These are phyloP conservation scores for Pterobdella sp. DNA, from an alignment of 2,888 invertebrate genomes.

Conservation along the genomic window DNA sequence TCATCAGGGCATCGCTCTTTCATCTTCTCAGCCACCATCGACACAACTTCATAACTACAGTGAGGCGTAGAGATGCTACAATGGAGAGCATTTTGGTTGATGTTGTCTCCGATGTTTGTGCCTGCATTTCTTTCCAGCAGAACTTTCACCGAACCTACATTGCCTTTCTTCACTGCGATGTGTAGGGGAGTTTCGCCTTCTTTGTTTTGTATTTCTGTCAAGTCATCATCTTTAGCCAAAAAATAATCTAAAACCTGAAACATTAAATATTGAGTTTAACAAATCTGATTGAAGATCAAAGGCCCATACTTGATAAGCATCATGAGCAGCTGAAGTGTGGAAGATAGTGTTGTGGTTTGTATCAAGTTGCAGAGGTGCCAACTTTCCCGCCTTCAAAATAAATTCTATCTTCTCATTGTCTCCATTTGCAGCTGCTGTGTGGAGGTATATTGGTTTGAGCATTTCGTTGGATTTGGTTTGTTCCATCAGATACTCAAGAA, in stretches of 20 bases:
- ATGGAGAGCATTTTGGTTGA: conserved; percentile 28
- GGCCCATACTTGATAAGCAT: background rate
- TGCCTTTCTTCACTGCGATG: conserved; percentile 27
- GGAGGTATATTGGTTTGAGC: conserved; percentile 28
- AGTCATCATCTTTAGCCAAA: conserved; percentile 29
- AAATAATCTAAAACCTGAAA: conserved; percentile 25
- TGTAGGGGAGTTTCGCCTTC: conserved; percentile 32
- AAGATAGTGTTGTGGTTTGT: conserved; percentile 29
- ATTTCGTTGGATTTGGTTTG: conserved; percentile 19
- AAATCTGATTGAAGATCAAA: too few species aligned
- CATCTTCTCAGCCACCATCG: conserved; percentile 12
- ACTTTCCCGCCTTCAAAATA: conserved; percentile 9
- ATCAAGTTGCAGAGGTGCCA: conserved; percentile 20
- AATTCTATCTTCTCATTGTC: conserved; percentile 31
- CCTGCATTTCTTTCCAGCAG: conserved; percentile 25
- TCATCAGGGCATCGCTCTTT: conserved; percentile 1
- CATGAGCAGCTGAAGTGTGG: conserved; percentile 30
- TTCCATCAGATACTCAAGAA: conserved; percentile 31
- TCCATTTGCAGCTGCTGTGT: conserved; percentile 30
- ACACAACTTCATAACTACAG: conserved; percentile 9
- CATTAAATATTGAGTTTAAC: background rate
- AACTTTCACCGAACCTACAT: conserved; percentile 22
- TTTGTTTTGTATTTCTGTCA: conserved; percentile 27
- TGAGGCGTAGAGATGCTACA: conserved; percentile 22
- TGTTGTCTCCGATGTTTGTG: conserved; percentile 22